These are phyloP conservation scores for Ceuthmochares aereus DNA, from an alignment of 2,113 vertebrate species.

Conservation along the genomic window DNA sequence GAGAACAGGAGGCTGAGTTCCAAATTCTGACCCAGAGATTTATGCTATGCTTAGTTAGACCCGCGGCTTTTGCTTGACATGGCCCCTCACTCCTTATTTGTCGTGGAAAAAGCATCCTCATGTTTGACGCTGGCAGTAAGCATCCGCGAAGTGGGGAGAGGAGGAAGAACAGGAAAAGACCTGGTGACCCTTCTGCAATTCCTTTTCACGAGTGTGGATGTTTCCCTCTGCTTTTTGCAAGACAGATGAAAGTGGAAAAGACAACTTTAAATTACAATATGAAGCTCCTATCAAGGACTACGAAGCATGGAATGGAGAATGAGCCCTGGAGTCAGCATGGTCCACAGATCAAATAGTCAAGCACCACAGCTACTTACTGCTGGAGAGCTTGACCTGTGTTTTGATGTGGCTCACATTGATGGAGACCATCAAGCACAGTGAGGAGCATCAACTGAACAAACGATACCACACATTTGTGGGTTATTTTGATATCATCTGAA, in stretches of 20 bases:
- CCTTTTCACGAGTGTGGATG: not conserved
- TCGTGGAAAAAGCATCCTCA: not conserved
- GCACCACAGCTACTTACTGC: not conserved
- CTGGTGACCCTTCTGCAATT: not conserved
- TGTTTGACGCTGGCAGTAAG: not conserved
- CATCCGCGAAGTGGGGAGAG: not conserved
- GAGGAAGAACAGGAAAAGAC: not conserved
- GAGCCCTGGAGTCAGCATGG: not conserved
- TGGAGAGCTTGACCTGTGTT: not conserved
- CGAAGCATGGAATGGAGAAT: not conserved
- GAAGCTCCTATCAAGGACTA: not conserved
- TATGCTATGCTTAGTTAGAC: not conserved
- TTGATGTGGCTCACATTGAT: not conserved
- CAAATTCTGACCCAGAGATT: not conserved
- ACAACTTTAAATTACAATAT: not conserved
- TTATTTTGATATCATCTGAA: not conserved
- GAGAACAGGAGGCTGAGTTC: not conserved
- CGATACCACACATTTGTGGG: accelerated
- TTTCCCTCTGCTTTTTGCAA: not conserved
- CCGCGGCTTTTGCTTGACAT: not conserved
- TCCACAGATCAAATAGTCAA: not conserved
- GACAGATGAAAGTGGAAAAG: not conserved
- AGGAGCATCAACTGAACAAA: not conserved
- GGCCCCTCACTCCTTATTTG: not conserved
- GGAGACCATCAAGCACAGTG: not conserved